phyloP scores from a whole-genome alignment of 1,140 invertebrate genomes.

The Microplitis mediator region DNA sequence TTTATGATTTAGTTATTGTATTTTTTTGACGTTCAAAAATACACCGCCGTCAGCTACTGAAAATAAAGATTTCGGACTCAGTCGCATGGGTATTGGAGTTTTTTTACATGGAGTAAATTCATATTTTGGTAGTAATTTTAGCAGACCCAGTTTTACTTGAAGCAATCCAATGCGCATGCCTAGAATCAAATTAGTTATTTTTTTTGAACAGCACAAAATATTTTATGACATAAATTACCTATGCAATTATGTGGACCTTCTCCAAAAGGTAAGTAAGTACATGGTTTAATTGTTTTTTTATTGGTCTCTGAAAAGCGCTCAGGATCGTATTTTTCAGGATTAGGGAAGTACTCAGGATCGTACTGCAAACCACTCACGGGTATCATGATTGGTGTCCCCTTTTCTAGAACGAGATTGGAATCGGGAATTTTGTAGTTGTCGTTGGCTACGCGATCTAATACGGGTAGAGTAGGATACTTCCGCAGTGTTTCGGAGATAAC shows the following conservation, averaged over 20 bases:
- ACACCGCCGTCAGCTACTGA: conserved; percentile 63
- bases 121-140: conserved; percentile 53
- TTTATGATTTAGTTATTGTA: not conserved
- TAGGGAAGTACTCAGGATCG: conserved; percentile 66
- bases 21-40: conserved; percentile 42
- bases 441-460: conserved; percentile 59
- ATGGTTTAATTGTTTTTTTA: conserved; percentile 44
- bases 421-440: conserved; percentile 54
- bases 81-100: conserved; percentile 49
- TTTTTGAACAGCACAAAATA: too few species aligned
- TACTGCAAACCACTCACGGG: conserved; percentile 55
- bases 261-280: conserved; percentile 65
- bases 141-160: conserved; percentile 67
- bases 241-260: conserved; percentile 67
- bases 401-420: conserved; percentile 51
- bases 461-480: conserved; percentile 66
- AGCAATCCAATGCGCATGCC: conserved; percentile 68
- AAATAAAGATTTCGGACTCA: conserved; percentile 32
- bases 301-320: conserved; percentile 67
- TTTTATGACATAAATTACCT: conserved; percentile 36
- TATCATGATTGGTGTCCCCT: conserved; percentile 58
- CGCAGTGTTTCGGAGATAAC: conserved; percentile 63
- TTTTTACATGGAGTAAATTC: conserved; percentile 48
- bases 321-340: conserved; percentile 73
- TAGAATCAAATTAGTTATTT: conserved; percentile 25